phyloP scores from a whole-genome alignment of 2,888 invertebrate genomes.

The Andrena chrysosceles region DNA sequence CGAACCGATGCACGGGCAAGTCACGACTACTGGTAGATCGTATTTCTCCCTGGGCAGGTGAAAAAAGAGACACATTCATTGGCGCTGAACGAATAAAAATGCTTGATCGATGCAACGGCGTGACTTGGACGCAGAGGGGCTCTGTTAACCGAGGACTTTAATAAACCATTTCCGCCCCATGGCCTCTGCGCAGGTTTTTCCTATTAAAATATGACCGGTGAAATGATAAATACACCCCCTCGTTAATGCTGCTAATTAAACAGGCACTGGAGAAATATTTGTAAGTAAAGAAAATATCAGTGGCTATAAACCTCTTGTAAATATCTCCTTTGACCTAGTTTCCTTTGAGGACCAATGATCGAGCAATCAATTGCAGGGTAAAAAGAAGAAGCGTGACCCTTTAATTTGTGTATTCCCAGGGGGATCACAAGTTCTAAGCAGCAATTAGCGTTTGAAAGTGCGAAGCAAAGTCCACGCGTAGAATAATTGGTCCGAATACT shows the following conservation, averaged over 20 bases:
- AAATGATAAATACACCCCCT: not conserved
- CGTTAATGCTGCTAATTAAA: slow-evolving; percentile 4
- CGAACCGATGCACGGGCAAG: not conserved
- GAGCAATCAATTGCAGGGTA: not conserved
- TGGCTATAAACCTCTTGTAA: not conserved
- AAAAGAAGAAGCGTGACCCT: not conserved
- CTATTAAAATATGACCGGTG: not conserved
- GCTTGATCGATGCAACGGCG: slow-evolving; percentile 13
- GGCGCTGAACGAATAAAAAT: slow-evolving; percentile 25
- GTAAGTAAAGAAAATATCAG: not conserved
- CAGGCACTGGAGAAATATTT: not conserved
- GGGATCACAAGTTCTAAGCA: too few species aligned
- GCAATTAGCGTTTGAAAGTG: too few species aligned
- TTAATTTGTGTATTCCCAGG: too few species aligned
- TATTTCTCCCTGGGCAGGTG: not conserved
- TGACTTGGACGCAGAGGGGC: not conserved
- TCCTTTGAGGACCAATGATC: not conserved
- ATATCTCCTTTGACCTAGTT: not conserved
- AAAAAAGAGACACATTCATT: not conserved
- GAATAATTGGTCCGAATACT: not conserved
- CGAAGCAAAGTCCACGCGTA: not conserved
- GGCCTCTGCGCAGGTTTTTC: not conserved
- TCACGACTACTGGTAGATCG: not conserved
- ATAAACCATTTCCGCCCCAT: not conserved
- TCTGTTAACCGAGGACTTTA: not conserved